A percentile compares a stretch with the other conserved stretches of the same genome.
Conservation (phyloP, 2,113 vertebrate species). For the Petromus typicus region DNA sequence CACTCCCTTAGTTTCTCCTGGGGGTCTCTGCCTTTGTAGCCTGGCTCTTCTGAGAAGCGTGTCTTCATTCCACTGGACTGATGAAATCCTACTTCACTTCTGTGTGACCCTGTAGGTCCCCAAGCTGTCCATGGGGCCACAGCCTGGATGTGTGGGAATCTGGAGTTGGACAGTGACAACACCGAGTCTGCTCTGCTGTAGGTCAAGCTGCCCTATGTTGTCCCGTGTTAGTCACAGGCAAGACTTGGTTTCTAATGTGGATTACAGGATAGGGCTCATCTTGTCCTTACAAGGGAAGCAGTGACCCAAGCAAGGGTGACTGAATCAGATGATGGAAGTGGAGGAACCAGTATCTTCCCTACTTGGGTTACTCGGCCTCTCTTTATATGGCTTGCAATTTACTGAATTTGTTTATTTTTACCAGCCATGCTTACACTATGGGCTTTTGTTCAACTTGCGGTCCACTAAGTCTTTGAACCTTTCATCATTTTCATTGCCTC, state of each 20-base stretch:
- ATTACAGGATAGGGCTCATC: not conserved
- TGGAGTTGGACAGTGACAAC: not conserved
- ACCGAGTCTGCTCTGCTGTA: not conserved
- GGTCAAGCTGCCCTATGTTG: too few species aligned
- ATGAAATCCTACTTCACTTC: not conserved
- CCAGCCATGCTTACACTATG: not conserved
- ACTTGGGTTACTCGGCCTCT: not conserved
- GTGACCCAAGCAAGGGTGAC: not conserved
- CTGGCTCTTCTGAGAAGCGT: constrained; percentile 11
- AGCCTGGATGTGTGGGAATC: not conserved
- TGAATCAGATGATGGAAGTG: not conserved
- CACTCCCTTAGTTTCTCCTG: not conserved
- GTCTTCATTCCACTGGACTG: not conserved
- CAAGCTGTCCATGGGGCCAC: not conserved
- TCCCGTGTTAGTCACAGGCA: not conserved
- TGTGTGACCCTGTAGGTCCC: not conserved
- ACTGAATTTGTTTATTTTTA: constrained; percentile 12
- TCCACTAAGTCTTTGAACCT: not conserved
- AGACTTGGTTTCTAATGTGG: not conserved
- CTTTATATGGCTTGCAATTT: not conserved
- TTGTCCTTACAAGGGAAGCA: not conserved
- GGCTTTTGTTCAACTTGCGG: not conserved
- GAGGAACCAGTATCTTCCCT: not conserved
- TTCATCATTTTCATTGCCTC: not conserved
- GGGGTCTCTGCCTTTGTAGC: not conserved